phyloP scores from a whole-genome alignment of 2,888 invertebrate genomes.

The Drosophila aldrichi region DNA sequence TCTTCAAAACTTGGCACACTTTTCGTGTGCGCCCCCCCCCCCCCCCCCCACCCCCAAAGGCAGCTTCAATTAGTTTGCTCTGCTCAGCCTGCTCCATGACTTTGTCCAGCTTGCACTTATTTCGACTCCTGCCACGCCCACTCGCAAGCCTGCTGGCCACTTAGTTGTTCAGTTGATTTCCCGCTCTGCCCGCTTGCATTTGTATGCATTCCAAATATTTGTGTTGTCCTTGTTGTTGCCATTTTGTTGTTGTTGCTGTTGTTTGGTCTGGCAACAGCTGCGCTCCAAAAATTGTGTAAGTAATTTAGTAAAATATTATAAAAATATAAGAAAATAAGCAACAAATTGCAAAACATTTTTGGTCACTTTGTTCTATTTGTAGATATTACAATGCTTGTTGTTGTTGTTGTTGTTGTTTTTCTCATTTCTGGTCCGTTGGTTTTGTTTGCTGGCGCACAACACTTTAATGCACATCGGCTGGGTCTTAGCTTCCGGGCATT shows the following conservation, averaged over 20 bases:
- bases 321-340: conserved; percentile 55
- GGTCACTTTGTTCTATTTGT: conserved; percentile 58
- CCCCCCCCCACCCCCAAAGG: too few species aligned
- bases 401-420: background rate
- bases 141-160: background rate
- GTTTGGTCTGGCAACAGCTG: conserved; percentile 62
- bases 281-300: conserved; percentile 61
- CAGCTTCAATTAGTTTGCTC: conserved; percentile 47
- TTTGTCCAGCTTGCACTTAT: conserved; percentile 26
- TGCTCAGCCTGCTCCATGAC: conserved; percentile 35
- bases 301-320: conserved; percentile 75
- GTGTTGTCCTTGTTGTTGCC: conserved; percentile 42
- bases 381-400: conserved; percentile 33
- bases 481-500: conserved; percentile 30
- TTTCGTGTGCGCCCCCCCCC: conserved; percentile 21
- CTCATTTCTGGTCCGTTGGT: conserved; percentile 2
- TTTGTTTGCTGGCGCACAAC: conserved; percentile 4
- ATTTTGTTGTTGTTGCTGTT: conserved; percentile 31
- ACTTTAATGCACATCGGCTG: background rate
- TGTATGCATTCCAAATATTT: conserved; percentile 63
- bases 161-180: conserved; percentile 11
- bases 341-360: conserved; percentile 70
- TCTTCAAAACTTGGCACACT: conserved; percentile 49
- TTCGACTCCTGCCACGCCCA: background rate
- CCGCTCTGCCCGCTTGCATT: conserved; percentile 20